These are phyloP conservation scores for Scalopus aquaticus DNA, from an alignment of 2,113 vertebrate species.

Conservation along the genomic window DNA sequence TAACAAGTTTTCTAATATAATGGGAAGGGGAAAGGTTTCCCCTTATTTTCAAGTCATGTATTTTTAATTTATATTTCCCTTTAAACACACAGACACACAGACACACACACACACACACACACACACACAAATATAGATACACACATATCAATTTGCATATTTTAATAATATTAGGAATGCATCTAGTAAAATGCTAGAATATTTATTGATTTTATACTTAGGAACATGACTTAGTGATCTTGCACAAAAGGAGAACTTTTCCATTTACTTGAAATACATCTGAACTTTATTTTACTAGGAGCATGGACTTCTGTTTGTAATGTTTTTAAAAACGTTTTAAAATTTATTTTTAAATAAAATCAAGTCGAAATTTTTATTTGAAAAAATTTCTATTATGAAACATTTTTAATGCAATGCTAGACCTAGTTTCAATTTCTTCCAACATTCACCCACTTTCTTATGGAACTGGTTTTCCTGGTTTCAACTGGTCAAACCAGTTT, in stretches of 20 bases:
- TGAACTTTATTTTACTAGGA: background rate
- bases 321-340: background rate
- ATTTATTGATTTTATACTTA: background rate
- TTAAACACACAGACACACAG: background rate
- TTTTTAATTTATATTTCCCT: background rate
- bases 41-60: background rate
- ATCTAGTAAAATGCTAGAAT: background rate
- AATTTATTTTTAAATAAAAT: background rate
- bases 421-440: background rate
- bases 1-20: background rate
- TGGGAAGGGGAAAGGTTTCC: fast-evolving
- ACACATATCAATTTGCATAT: background rate
- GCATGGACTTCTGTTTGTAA: background rate
- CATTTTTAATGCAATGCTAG: background rate
- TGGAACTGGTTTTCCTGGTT: background rate
- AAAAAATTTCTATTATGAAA: background rate
- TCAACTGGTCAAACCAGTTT: background rate
- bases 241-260: background rate
- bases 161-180: background rate
- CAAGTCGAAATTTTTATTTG: too few relatives aligned
- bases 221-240: background rate
- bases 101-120: too few relatives aligned
- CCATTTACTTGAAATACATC: background rate
- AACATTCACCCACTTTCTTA: background rate
- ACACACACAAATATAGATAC: too few relatives aligned